Evolutionary conservation across 2,113 vertebrate genomes (phyloP), one percentile per base, ranked within the genome.

Genomic region (Dicentrarchus labrax): DNA sequence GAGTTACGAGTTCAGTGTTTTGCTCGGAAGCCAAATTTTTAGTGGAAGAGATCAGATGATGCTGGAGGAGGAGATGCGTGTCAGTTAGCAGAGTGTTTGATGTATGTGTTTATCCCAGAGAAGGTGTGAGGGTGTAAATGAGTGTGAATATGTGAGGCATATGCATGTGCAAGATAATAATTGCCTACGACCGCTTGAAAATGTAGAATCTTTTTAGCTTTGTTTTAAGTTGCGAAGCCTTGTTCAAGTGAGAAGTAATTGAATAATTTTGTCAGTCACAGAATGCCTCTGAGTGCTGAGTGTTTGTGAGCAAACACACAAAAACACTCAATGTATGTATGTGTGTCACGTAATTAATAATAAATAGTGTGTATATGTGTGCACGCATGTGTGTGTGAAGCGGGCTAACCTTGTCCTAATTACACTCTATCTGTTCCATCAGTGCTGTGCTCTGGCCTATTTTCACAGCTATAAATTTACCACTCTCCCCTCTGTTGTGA

Each of bases 331-430:
- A 21, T 21, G 16, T 36, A 48, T 75, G 56, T 47, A 53, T 75
- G 71, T 81, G 77, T 70, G 56, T 69, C 54, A 61, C 17, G 11
- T 72, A 51, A 80, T 86, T 71, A 82, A 87, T 81, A 88, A 87
- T 80, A 64, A 83, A 89, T 85, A 61, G 68, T 17, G 56, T 62
- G 71, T 57, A 62, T 75, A 68, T 36, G 45, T 59, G 39, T 30
- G 47, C 24, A 61, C 57, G 64, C 62, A 53, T 48, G 72, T 9
- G 68, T 76, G 54, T 53, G 82, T 36, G 80, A 79, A 62, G 74
- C 77, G 84, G 74, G 66, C 86, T 94, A 95, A 95, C 94, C 93
- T 94, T 95, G 95, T 89, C 93, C 95, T 94, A 93, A 95, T 95
- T 95, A 92, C 86, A 89, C 88, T 88, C 81, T 67, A 78, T 89